phyloP scores from a whole-genome alignment of 2,797 vertebrate genomes.

The Gymnothorax reevesii region DNA sequence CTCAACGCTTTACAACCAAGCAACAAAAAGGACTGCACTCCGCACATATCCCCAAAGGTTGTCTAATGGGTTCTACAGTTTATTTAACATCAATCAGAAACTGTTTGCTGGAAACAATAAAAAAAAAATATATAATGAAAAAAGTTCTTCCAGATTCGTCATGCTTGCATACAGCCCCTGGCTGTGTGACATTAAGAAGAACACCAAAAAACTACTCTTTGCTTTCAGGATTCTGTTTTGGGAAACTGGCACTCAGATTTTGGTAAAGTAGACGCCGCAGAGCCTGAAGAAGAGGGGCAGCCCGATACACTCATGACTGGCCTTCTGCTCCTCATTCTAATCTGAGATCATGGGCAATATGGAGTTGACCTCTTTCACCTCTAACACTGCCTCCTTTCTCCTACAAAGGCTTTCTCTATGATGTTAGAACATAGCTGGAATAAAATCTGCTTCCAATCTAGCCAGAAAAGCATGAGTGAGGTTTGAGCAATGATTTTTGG shows the following conservation, averaged over 20 bases:
- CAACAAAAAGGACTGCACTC: neutral
- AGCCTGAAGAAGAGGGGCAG: neutral
- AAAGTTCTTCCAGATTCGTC: neutral
- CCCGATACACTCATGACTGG: neutral
- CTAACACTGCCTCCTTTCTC: too few relatives aligned
- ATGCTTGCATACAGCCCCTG: neutral
- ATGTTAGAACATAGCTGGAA: too few relatives aligned
- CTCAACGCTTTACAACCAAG: neutral
- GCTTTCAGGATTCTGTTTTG: neutral
- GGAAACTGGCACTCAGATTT: neutral
- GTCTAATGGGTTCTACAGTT: neutral
- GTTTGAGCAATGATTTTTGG: too few relatives aligned
- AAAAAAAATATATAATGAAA: neutral
- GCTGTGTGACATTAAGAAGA: neutral
- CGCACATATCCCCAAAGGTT: neutral
- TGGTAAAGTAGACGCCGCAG: neutral
- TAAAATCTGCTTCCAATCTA: too few relatives aligned
- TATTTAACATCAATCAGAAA: neutral
- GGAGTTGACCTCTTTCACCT: too few relatives aligned
- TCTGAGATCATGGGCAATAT: too few relatives aligned
- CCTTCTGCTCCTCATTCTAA: too few relatives aligned
- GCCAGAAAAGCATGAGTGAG: too few relatives aligned
- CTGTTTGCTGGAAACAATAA: neutral
- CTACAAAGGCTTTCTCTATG: too few relatives aligned
- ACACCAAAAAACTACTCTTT: neutral